Conservation (phyloP, 2,888 invertebrate genomes). For the Ellobium chinense region DNA sequence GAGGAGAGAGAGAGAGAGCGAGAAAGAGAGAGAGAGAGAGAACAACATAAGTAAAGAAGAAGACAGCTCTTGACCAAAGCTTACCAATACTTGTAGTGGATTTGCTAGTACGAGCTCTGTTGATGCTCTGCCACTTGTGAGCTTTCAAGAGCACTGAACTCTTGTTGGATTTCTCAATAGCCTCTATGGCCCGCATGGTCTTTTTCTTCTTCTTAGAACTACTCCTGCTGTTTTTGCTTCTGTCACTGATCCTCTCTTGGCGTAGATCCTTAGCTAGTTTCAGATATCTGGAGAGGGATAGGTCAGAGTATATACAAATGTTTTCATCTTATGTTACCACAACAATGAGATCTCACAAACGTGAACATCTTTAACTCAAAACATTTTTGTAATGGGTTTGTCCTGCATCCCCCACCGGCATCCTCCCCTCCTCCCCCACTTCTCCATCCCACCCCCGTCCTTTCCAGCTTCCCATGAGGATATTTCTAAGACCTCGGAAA, state of each 20-base stretch:
- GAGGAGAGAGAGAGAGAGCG: too few species aligned
- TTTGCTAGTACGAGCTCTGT: slow-evolving; percentile 33
- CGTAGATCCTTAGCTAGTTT: slow-evolving; percentile 67
- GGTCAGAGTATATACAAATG: neutral
- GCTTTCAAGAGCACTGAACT: slow-evolving; percentile 64
- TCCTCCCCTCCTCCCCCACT: too few species aligned
- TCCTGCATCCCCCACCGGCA: too few species aligned
- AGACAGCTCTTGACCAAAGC: slow-evolving; percentile 3
- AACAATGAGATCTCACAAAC: too few species aligned
- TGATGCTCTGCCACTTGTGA: slow-evolving; percentile 50
- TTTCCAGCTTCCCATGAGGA: too few species aligned
- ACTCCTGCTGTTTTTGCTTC: slow-evolving; percentile 52
- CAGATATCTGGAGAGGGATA: slow-evolving; percentile 55
- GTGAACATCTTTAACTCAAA: too few species aligned
- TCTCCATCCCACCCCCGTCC: too few species aligned
- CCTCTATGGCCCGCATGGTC: slow-evolving; percentile 40
- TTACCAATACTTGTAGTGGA: slow-evolving; percentile 58
- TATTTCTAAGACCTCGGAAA: too few species aligned
- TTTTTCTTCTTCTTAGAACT: slow-evolving; percentile 59
- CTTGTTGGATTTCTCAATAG: slow-evolving; percentile 53
- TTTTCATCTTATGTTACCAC: too few species aligned
- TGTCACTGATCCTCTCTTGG: slow-evolving; percentile 51
- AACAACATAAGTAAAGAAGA: neutral
- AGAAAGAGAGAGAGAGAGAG: neutral
- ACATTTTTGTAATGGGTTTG: too few species aligned